A percentile compares a stretch with the other conserved stretches of the same genome.
phyloP scores from a whole-genome alignment of 2,797 vertebrate genomes.

The Lacerta agilis region DNA sequence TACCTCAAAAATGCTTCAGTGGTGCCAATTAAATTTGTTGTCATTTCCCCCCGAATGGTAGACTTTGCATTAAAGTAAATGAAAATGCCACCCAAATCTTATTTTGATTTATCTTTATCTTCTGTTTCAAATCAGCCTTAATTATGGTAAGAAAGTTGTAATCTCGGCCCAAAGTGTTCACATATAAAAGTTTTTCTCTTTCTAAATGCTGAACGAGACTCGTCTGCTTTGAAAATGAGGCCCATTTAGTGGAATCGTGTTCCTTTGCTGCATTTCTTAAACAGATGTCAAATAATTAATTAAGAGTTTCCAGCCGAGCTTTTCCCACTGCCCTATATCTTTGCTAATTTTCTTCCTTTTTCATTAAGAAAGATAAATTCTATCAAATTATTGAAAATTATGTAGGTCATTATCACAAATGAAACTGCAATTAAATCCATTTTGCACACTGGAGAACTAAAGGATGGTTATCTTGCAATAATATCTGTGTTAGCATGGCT shows the following conservation, averaged over 20 bases:
- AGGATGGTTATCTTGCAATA: conserved; percentile 50
- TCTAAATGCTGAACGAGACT: conserved; percentile 33
- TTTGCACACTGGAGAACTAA: conserved; percentile 52
- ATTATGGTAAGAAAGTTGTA: background rate
- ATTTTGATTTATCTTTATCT: no score
- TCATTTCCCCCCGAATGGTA: no score
- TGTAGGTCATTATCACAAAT: conserved; percentile 69
- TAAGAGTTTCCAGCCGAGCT: conserved; percentile 54
- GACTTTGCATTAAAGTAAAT: no score
- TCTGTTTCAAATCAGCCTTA: no score
- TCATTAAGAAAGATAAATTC: conserved; percentile 71
- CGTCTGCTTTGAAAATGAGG: background rate
- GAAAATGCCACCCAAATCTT: no score
- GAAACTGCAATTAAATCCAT: conserved; percentile 58
- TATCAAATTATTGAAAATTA: conserved; percentile 70
- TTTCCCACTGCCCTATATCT: conserved; percentile 51
- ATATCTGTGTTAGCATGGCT: conserved; percentile 8
- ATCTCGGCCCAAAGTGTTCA: background rate
- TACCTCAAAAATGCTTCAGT: no score
- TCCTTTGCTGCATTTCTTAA: conserved; percentile 39
- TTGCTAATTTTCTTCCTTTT: conserved; percentile 67
- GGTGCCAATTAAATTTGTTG: no score
- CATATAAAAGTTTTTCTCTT: background rate
- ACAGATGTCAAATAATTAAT: conserved; percentile 68
- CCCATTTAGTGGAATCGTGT: background rate